Evolutionary conservation across 2,113 vertebrate species (phyloP), one percentile per base, ranked within the genome.

Genomic region (Zingel zingel): DNA sequence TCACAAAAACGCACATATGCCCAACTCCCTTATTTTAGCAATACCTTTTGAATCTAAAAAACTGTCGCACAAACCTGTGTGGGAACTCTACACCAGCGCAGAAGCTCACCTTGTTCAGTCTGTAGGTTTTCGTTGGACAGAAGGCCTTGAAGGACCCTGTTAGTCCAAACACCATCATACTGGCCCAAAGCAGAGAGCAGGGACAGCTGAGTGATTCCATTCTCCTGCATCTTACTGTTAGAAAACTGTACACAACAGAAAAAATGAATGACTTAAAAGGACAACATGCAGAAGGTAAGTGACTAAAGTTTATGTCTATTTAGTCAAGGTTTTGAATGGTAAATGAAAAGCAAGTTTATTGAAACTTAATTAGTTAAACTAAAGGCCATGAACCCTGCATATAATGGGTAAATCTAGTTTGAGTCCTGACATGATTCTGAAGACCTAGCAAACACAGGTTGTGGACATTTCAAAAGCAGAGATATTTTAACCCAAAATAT

Each of bases 101-200:
- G 8, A 15, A 53, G 50, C 69, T 78, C 62, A 99, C 98, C 97
- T 94, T 95, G 93, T 79, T 96, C 95, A 53, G 93, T 90, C 68
- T 96, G 94, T 61, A 95, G 53, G 51, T 88, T 83, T 45, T 96
- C 92, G 43, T 96, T 95, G 82, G 96, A 96, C 86, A 99, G 94
- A 86, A 99, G 94, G 83, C 88, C 90, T 86, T 94, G 94, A 74
- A 99, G 92, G 12, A 97, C 91, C 7, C 90, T 86, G 89, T 96
- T 96, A 86, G 94, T 96, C 98, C 98, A 99, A 54, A 96, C 94
- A 6, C 98, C 97, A 23, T 92, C 94, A 77, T 97, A 95, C 89
- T 96, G 96, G 48, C 95, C 93, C 92, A 98, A 87, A 16, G 92
- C 93, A 81, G 92, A 94, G 86, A 99, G 95, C 90, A 96, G 91